phyloP scores from a whole-genome alignment of 2,888 invertebrate genomes.

The Drosophila rellima region DNA sequence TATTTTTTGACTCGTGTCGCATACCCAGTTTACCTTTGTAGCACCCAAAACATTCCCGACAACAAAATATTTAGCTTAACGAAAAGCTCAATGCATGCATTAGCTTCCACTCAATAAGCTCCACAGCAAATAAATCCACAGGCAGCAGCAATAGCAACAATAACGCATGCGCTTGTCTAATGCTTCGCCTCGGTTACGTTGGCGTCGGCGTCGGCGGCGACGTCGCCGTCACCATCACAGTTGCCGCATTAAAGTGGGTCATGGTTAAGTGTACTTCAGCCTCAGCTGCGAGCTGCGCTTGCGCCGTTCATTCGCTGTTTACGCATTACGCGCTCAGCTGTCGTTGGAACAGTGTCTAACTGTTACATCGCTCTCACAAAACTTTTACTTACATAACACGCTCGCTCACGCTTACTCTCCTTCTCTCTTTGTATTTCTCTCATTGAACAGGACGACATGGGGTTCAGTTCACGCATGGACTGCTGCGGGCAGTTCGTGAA shows the following conservation, averaged over 20 bases:
- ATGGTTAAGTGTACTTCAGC: slow-evolving; percentile 76
- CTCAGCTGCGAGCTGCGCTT: slow-evolving; percentile 56
- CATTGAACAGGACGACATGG: slow-evolving; percentile 87
- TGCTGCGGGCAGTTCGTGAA: slow-evolving; percentile 96
- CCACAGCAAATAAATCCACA: slow-evolving; percentile 41
- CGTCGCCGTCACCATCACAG: slow-evolving; percentile 28
- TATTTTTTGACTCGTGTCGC: slow-evolving; percentile 16
- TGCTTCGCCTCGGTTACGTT: slow-evolving; percentile 45
- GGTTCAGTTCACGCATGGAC: slow-evolving; percentile 93
- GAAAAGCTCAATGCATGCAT: slow-evolving; percentile 33
- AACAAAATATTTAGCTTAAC: slow-evolving; percentile 7
- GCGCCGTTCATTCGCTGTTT: slow-evolving; percentile 52
- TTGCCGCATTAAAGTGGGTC: slow-evolving; percentile 63
- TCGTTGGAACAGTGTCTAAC: slow-evolving; percentile 30
- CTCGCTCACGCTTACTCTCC: background rate
- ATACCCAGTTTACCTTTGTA: slow-evolving; percentile 6
- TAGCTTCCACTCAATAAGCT: slow-evolving; percentile 36
- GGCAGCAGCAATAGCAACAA: slow-evolving; percentile 27
- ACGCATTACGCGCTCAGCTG: slow-evolving; percentile 50
- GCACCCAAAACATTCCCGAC: slow-evolving; percentile 20
- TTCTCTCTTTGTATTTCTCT: slow-evolving; percentile 2
- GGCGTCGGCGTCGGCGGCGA: slow-evolving; percentile 37
- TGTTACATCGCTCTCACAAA: slow-evolving; percentile 20
- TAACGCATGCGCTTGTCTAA: slow-evolving; percentile 38
- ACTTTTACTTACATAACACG: slow-evolving; percentile 10